Evolutionary conservation across 2,797 vertebrate genomes (phyloP).

Genomic region (Chiroxiphia lanceolata): DNA sequence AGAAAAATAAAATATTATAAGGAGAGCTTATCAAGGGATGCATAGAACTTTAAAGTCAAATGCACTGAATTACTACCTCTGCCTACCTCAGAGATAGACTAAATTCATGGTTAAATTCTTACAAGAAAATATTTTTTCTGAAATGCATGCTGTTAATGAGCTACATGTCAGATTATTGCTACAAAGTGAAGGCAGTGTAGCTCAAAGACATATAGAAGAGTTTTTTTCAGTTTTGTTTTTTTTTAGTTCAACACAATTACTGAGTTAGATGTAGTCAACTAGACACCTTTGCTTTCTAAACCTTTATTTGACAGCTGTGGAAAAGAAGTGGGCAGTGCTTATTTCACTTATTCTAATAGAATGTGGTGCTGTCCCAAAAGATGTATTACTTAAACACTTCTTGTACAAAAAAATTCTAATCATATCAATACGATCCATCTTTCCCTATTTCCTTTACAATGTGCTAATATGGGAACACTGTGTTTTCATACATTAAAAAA

Average conservation of each 20-base stretch:
- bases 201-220: not conserved
- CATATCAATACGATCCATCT: not conserved
- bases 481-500: not conserved
- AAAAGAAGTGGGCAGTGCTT: not conserved
- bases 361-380: not conserved
- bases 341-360: not conserved
- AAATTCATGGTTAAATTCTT: not conserved
- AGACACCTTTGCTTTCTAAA: not conserved
- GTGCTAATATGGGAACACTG: not conserved
- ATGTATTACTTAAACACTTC: not conserved
- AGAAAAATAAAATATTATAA: conserved; percentile 36
- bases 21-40: not conserved
- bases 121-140: conserved; percentile 5
- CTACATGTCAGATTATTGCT: not conserved
- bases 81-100: not conserved
- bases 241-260: not conserved
- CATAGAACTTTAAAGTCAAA: conserved; percentile 43
- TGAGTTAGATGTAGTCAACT: not conserved
- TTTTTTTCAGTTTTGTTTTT: not conserved
- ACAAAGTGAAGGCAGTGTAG: not conserved
- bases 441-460: not conserved
- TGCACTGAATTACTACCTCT: conserved; percentile 17
- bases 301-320: not conserved
- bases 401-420: not conserved
- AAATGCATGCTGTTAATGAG: not conserved